These are phyloP conservation scores for Tipula helvola DNA, from an alignment of 2,888 invertebrate species.

Conservation along the genomic window DNA sequence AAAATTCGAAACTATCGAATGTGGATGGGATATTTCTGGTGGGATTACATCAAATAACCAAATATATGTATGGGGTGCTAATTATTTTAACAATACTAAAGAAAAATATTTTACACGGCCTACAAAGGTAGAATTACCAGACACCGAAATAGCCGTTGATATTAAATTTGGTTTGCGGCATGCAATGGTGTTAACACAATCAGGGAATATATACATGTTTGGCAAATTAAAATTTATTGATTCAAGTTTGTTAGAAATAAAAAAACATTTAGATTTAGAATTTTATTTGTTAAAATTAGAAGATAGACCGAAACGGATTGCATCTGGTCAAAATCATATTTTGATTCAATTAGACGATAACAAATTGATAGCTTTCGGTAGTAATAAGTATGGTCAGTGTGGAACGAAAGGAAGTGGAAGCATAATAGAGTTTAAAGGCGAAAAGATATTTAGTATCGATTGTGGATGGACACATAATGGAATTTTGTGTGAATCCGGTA, in stretches of 20 bases:
- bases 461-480: slow-evolving; percentile 70
- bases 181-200: slow-evolving; percentile 28
- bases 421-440: slow-evolving; percentile 36
- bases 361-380: slow-evolving; percentile 63
- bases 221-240: slow-evolving; percentile 20
- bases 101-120: slow-evolving; percentile 32
- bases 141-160: slow-evolving; percentile 23
- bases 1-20: slow-evolving; percentile 47
- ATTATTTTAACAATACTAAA: slow-evolving; percentile 39
- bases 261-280: not conserved
- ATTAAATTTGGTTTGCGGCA: slow-evolving; percentile 31
- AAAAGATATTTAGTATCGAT: slow-evolving; percentile 41
- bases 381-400: slow-evolving; percentile 69
- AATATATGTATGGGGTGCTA: slow-evolving; percentile 74
- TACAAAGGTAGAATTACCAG: slow-evolving; percentile 26
- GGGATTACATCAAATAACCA: slow-evolving; percentile 55
- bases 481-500: slow-evolving; percentile 46
- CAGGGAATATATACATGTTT: slow-evolving; percentile 29
- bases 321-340: slow-evolving; percentile 72
- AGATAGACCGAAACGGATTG: slow-evolving; percentile 37
- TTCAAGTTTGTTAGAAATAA: not conserved
- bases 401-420: slow-evolving; percentile 23
- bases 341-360: slow-evolving; percentile 28
- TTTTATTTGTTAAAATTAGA: slow-evolving; percentile 41
- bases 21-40: slow-evolving; percentile 75